These are phyloP conservation scores for Galerucella nymphaeae DNA, from an alignment of 2,888 invertebrate species.

Conservation along the genomic window DNA sequence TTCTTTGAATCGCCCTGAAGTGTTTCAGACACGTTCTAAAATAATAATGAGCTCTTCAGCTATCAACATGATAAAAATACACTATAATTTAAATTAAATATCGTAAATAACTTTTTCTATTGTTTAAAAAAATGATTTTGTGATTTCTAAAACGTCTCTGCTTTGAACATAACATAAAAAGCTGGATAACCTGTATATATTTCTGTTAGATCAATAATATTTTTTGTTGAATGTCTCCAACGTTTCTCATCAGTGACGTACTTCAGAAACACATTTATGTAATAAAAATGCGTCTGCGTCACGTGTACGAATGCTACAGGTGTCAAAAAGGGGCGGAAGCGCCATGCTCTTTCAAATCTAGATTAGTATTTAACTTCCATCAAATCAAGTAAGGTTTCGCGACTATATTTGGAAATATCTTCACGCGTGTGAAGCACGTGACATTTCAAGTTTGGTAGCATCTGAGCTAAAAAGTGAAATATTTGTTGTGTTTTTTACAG, in stretches of 20 bases:
- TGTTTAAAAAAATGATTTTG: not conserved
- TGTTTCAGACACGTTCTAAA: too few relatives aligned
- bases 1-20: too few relatives aligned
- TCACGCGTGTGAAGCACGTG: conserved; percentile 15
- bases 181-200: not conserved
- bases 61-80: too few relatives aligned
- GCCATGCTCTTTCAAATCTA: conserved; percentile 18
- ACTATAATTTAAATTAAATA: too few relatives aligned
- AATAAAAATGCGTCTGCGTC: conserved; percentile 47
- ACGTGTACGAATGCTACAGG: conserved; percentile 45
- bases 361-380: conserved; percentile 27
- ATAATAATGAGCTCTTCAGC: too few relatives aligned
- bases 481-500: too few relatives aligned
- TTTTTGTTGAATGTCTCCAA: not conserved
- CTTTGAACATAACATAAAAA: not conserved
- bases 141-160: not conserved
- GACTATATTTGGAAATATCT: not conserved
- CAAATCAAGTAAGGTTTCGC: not conserved
- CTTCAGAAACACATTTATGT: conserved; percentile 6
- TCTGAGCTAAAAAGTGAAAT: too few relatives aligned
- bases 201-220: not conserved
- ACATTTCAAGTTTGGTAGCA: not conserved
- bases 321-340: conserved; percentile 29
- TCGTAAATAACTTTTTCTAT: too few relatives aligned
- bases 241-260: not conserved